Base-by-base conservation (phyloP, 2,113 vertebrate species). In the Archilochus colubris region DNA sequence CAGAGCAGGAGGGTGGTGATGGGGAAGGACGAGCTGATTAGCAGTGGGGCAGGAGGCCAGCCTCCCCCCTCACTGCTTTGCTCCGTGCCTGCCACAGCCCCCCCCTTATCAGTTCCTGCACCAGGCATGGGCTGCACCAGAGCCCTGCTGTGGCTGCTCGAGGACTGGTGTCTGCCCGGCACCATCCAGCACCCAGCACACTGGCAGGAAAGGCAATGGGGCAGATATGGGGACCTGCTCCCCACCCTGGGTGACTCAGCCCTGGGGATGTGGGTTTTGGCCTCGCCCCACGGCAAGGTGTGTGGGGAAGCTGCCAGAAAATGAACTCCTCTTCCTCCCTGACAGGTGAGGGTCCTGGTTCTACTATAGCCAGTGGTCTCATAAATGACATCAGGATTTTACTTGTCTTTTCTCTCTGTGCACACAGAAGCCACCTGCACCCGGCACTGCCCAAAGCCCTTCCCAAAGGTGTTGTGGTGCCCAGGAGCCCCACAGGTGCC, bases 141-240 rank as follows among this genome's bases (percentile, higher is more conserved):
- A 50, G 20, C 25, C 12, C 6, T 1, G 12, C 46, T 0, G 0
- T 3, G 18, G 23, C 9, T 22, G 13, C 6, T 46, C 5, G 4
- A n/a, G 3, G 10, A 28, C 74, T 8, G 6, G 55, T 48, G 38
- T 7, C 36, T 38, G 48, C n/a, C 55, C 0, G 0, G 68, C 14
- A 15, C 66, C 40, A 8, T 13, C 48, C 38, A 30, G 77, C 30
- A 27, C 57, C n/a, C 50, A 30, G 10, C 22, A 18, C 2, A 1
- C 10, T 19, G n/a, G 16, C 6, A 7, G 38, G 40, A 68, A 28
- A 50, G 58, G 27, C 61, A 31, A 33, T 0, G 2, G 46, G 33
- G 16, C 2, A 4, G 66, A 40, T 1, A 2, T 1, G 2, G 81
- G 62, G 23, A 38, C 31, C 31, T 1, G 1, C 10, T 81, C 46